These are phyloP conservation scores for Dipodomys ordii DNA, from an alignment of 2,113 vertebrate genomes.

Conservation along the genomic window DNA sequence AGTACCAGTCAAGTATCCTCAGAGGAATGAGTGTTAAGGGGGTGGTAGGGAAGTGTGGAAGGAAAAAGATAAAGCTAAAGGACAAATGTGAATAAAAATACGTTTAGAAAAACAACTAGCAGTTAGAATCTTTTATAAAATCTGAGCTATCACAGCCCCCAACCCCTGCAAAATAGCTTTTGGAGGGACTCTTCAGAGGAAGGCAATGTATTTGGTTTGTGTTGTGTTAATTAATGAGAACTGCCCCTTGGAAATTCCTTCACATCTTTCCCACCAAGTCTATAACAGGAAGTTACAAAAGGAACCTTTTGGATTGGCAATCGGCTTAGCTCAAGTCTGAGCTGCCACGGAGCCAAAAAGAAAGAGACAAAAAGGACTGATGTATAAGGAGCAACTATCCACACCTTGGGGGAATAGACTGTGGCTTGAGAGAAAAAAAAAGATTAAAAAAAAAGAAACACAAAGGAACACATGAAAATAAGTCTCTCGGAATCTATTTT, in stretches of 20 bases:
- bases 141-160: not conserved
- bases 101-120: not conserved
- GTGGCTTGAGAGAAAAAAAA: slow-evolving; percentile 2
- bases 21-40: slow-evolving; percentile 20
- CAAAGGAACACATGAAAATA: slow-evolving; percentile 66
- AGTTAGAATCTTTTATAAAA: slow-evolving; percentile 30
- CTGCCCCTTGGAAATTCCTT: slow-evolving; percentile 20
- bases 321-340: not conserved
- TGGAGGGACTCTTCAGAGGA: not conserved
- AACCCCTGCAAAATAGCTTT: not conserved
- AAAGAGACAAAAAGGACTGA: not conserved
- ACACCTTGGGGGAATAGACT: not conserved
- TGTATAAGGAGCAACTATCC: not conserved
- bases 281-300: not conserved
- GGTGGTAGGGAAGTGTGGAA: not conserved
- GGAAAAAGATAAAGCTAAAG: slow-evolving; percentile 50
- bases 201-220: slow-evolving; percentile 37
- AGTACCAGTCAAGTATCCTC: slow-evolving; percentile 55
- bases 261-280: not conserved
- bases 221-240: slow-evolving; percentile 41
- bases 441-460: not conserved
- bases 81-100: not conserved
- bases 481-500: slow-evolving; percentile 58
- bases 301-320: not conserved
- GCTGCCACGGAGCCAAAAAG: not conserved